Evolutionary conservation across 2,797 vertebrate genomes (phyloP), one percentile per base, ranked within the genome.

Genomic region (Rhinatrema bivittatum): DNA sequence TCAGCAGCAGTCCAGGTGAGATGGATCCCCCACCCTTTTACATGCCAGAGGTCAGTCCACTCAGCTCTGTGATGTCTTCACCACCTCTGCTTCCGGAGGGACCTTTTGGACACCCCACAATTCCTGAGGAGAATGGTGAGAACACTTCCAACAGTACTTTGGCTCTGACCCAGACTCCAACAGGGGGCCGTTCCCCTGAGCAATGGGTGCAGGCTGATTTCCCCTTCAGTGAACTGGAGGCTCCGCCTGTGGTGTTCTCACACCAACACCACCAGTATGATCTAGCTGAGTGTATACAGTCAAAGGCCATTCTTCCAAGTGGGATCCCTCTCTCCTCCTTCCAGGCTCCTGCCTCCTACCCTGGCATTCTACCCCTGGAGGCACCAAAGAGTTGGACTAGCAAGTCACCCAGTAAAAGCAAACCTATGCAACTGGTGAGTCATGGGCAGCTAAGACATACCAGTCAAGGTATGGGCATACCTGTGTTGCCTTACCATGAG

Each of bases 361-460:
- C 93, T 35, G 89, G 91, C 74, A 91, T 97, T 70, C 79, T 97
- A 73, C 90, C 93, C 74, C 80, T 98, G 87, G 95, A 97, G 86
- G 89, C 91, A 32, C 91, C 93, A 49, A 75, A 89, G 80, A 87
- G 89, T 65, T 90, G 79, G 81, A 80, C 72, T 38, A 82, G 87
- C 79, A 95, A 91, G 79, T 84, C 90, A 50, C 79, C 88, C 2
- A 88, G 89, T 80, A 86, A 89, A 76, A 81, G 83, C 64, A 68
- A 78, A 51, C 72, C 76, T 62, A 92, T 97, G 91, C 95, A 97
- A 91, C 89, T 95, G 91, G 90, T 86, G 77, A 90, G 88, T 85
- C 89, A 96, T 74, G 91, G 91, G 88, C 94, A 97, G 89, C 91
- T 98, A 82, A 92, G 94, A 94, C 94, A 99, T 87, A 98, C 95